Conservation (phyloP, 2,888 invertebrate species). For the Neocrepidodera transversa region DNA sequence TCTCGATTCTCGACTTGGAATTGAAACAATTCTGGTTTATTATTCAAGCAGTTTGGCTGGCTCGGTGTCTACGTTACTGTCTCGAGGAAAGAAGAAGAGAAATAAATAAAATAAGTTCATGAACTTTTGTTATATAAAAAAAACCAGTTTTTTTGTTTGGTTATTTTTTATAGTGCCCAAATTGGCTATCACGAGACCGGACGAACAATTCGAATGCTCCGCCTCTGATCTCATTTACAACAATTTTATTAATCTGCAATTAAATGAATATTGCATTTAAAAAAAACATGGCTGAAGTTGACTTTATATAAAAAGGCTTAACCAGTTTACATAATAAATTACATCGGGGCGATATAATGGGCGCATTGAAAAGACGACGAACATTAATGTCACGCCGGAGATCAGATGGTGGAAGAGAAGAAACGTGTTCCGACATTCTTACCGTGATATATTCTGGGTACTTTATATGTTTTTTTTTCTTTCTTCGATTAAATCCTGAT, state of each 20-base stretch:
- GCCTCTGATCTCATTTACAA: no score
- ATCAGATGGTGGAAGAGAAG: background rate
- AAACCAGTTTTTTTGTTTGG: no score
- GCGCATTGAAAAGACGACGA: background rate
- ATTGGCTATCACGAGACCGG: no score
- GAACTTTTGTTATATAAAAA: no score
- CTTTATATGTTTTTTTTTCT: no score
- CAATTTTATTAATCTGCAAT: no score
- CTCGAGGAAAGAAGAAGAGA: no score
- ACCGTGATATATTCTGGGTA: background rate
- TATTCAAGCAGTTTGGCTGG: conserved; percentile 18
- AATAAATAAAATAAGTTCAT: no score
- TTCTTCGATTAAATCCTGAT: no score
- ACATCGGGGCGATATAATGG: background rate
- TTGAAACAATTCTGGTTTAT: conserved; percentile 22
- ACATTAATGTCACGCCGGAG: background rate
- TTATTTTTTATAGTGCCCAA: no score
- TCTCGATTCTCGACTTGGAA: conserved; percentile 10
- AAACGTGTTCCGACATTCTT: conserved; percentile 6
- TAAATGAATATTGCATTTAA: no score
- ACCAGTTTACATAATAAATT: background rate
- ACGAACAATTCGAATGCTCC: no score
- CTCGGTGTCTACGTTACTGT: background rate
- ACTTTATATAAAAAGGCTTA: background rate
- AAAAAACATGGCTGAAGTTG: background rate